These are phyloP conservation scores for Matsumyia berberina DNA, from an alignment of 2,888 invertebrate species.

Conservation along the genomic window DNA sequence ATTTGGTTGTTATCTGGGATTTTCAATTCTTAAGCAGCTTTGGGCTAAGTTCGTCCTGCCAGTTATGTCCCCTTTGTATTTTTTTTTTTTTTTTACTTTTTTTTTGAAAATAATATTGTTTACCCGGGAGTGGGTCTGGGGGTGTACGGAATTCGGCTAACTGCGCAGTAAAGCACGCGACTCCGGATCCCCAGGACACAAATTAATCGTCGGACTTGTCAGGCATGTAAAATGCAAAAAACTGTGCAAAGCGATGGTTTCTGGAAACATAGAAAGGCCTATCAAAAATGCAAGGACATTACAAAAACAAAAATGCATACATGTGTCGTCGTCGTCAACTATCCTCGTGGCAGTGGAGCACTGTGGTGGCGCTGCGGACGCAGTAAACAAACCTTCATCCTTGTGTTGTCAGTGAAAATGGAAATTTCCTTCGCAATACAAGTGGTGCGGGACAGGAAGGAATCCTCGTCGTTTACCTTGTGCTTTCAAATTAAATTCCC, in stretches of 20 bases:
- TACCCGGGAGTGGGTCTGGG: background rate
- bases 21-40: constrained; percentile 26
- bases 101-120: background rate
- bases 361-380: constrained; percentile 1
- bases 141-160: background rate
- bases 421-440: constrained; percentile 34
- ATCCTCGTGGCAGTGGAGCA: constrained; percentile 2
- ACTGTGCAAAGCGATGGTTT: background rate
- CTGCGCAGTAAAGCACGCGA: background rate
- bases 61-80: background rate
- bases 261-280: constrained; percentile 11
- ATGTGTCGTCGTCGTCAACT: constrained; percentile 1
- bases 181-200: constrained; percentile 29
- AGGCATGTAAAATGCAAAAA: constrained; percentile 31
- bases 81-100: background rate
- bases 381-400: constrained; percentile 40
- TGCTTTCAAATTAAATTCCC: constrained; percentile 54
- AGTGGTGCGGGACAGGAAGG: background rate
- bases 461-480: constrained; percentile 41
- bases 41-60: background rate
- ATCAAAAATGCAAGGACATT: constrained; percentile 43
- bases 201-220: constrained; percentile 52
- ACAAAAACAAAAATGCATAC: constrained; percentile 17
- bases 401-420: constrained; percentile 42
- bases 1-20: constrained; percentile 34